Evolutionary conservation across 2,113 vertebrate genomes (phyloP), one percentile per base, ranked within the genome.

Genomic region (Dolichotis patagonum): DNA sequence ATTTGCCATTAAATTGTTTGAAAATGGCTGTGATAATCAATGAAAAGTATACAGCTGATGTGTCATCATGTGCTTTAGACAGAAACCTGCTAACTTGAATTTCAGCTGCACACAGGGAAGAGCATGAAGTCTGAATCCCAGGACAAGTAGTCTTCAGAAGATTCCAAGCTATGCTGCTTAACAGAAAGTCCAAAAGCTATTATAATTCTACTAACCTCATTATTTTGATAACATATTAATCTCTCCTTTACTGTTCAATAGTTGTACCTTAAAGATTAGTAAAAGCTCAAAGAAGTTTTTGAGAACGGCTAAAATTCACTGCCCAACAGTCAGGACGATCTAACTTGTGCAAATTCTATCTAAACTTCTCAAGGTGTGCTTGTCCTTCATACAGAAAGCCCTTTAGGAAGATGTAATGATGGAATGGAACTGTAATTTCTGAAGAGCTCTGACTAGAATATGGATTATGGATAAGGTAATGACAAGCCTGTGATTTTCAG

Each of bases 391-490:
- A n/a, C 30, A 78, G 14, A 65, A 96, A 91, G 63, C 91, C 46
- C 63, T 97, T 94, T 49, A 54, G 94, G 94, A 98, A 85, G 81
- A 94, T 82, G 92, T 71, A 80, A 73, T 93, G 81, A 97, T 88
- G 88, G 89, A 92, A 97, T 88, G 63, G 60, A 96, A 94, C 96
- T 26, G 9, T 32, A 71, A 98, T 87, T 98, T 97, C 88, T 90
- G 69, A 86, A 97, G 93, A 85, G 89, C 89, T 94, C 94, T 95
- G 88, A 90, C 97, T 97, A 94, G 87, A 93, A 80, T 96, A 96
- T 60, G 92, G 96, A 97, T 96, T 97, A 93, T n/a, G 28, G 90
- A 95, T 86, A 97, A 87, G n/a, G 95, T 96, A 93, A 94, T 92
- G 92, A 83, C 90, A 93, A 88, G 93, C 95, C 88, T 97, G 32